These are phyloP conservation scores for Mus pahari DNA, from an alignment of 2,113 vertebrate genomes.

Conservation along the genomic window DNA sequence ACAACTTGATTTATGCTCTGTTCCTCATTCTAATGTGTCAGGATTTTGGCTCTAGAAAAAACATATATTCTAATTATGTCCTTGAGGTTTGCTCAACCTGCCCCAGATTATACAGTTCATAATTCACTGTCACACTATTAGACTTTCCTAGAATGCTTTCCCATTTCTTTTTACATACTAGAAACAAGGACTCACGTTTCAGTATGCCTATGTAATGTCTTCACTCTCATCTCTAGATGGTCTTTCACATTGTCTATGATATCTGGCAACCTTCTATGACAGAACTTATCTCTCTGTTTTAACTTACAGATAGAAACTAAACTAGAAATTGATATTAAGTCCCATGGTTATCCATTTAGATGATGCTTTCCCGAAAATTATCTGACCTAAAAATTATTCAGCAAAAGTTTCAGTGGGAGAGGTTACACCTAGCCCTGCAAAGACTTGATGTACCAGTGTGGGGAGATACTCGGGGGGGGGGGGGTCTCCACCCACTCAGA, in stretches of 20 bases:
- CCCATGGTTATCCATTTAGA: background rate
- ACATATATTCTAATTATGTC: background rate
- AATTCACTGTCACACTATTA: background rate
- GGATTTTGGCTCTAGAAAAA: background rate
- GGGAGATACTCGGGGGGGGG: too few species aligned
- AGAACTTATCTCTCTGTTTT: slow-evolving; percentile 15
- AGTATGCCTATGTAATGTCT: background rate
- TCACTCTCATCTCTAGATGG: background rate
- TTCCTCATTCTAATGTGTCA: slow-evolving; percentile 19
- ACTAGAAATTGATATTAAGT: background rate
- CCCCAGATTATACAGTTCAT: background rate
- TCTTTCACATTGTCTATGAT: background rate
- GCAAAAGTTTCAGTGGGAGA: background rate
- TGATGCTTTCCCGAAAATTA: slow-evolving; percentile 37
- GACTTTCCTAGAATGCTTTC: background rate
- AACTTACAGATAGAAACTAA: background rate
- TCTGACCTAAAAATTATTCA: slow-evolving; percentile 36
- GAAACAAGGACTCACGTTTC: slow-evolving; percentile 10
- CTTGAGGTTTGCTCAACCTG: background rate
- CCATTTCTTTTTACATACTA: background rate
- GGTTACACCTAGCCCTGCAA: too few species aligned
- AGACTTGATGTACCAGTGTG: too few species aligned
- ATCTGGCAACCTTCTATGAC: background rate
- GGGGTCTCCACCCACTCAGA: too few species aligned
- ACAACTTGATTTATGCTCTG: background rate